phyloP scores from a whole-genome alignment of 1,140 invertebrate genomes.

The Archivesica marissinica region DNA sequence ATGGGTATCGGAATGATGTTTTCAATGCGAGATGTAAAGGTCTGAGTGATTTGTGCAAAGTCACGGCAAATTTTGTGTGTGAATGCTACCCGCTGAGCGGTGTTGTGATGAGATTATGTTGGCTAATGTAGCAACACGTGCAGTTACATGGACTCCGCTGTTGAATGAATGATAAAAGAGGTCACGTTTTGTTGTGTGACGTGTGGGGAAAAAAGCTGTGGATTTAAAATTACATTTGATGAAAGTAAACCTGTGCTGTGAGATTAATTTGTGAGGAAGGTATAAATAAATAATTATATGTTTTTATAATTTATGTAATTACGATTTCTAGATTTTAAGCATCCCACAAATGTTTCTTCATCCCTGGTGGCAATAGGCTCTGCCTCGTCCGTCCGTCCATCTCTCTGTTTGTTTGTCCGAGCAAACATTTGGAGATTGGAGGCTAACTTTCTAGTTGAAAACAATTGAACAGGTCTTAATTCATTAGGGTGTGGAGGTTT shows the following conservation, averaged over 20 bases:
- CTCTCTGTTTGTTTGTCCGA: too few species aligned
- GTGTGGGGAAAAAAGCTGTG: not conserved
- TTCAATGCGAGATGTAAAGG: not conserved
- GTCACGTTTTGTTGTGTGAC: not conserved
- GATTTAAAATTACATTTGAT: not conserved
- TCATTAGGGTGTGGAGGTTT: not conserved
- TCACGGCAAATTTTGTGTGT: constrained; percentile 14
- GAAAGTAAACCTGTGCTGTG: too few species aligned
- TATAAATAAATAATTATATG: too few species aligned
- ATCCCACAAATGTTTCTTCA: too few species aligned
- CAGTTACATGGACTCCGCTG: not conserved
- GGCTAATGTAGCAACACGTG: constrained; percentile 12
- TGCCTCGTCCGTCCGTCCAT: too few species aligned
- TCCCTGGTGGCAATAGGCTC: too few species aligned
- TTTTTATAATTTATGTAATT: too few species aligned
- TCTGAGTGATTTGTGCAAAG: constrained; percentile 13
- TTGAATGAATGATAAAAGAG: not conserved
- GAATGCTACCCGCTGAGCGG: not conserved
- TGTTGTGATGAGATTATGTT: constrained; percentile 20
- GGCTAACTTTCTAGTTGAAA: too few species aligned
- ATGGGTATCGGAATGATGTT: constrained; percentile 12
- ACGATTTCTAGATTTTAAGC: too few species aligned
- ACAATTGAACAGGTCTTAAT: too few species aligned
- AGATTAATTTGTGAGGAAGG: too few species aligned
- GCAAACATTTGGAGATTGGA: too few species aligned